Conservation (phyloP, 2,888 invertebrate genomes). For the Galeopsomyia nigrocyanea region DNA sequence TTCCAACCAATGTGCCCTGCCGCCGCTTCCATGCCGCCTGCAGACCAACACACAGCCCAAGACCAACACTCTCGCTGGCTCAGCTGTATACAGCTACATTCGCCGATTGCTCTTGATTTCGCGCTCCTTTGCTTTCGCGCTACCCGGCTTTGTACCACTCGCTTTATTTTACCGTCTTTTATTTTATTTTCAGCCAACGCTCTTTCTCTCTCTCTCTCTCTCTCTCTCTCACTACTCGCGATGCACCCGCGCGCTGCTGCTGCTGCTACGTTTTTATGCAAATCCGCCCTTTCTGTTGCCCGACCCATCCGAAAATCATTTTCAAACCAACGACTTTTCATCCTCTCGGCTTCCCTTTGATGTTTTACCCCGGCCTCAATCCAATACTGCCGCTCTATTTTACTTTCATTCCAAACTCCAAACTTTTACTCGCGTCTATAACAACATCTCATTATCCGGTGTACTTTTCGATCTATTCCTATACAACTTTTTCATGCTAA, state of each 20-base stretch:
- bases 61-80: conserved; percentile 5
- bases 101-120: conserved; percentile 43
- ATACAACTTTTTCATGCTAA: too few species aligned
- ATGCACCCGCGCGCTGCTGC: too few species aligned
- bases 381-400: too few species aligned
- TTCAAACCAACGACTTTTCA: too few species aligned
- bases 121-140: conserved; percentile 38
- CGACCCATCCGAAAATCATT: conserved; percentile 25
- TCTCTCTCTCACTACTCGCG: too few species aligned
- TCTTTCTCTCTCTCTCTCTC: too few species aligned
- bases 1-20: conserved; percentile 22
- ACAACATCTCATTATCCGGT: too few species aligned
- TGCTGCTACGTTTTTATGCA: too few species aligned
- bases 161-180: conserved; percentile 29
- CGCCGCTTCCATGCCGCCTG: conserved; percentile 31
- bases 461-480: too few species aligned
- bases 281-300: conserved; percentile 4
- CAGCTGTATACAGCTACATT: conserved; percentile 19
- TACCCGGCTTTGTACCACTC: background rate
- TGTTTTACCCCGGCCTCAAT: background rate
- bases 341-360: background rate
- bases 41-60: conserved; percentile 50
- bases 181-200: conserved; percentile 4
- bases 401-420: too few species aligned
- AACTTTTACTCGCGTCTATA: too few species aligned